Evolutionary conservation across 2,888 invertebrate genomes (phyloP).

Genomic region (Timema cristinae): DNA sequence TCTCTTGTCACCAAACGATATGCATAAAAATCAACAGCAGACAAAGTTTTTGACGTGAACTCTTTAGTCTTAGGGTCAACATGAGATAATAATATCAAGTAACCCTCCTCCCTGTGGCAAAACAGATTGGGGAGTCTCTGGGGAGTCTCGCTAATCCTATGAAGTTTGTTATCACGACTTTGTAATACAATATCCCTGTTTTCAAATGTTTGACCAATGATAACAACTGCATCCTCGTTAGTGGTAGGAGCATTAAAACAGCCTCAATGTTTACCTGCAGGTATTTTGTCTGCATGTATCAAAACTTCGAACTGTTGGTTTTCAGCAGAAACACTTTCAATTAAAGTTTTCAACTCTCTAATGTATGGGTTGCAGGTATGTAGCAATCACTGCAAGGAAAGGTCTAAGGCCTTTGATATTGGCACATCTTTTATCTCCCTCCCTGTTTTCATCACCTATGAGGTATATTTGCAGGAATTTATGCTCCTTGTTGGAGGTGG

Average conservation of each 20-base stretch:
- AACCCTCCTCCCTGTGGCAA: conserved; percentile 33
- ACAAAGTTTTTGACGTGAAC: conserved; percentile 18
- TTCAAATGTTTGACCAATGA: conserved; percentile 2
- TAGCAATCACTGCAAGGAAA: conserved; percentile 26
- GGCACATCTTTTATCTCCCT: conserved; percentile 17
- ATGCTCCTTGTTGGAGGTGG: conserved; percentile 18
- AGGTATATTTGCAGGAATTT: conserved; percentile 31
- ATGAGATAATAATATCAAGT: conserved; percentile 24
- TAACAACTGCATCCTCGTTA: conserved; percentile 24
- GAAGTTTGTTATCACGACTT: too few species aligned
- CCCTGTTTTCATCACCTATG: conserved; percentile 16
- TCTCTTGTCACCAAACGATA: conserved; percentile 32
- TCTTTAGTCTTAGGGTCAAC: conserved; percentile 23
- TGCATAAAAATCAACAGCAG: conserved; percentile 33
- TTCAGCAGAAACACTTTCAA: conserved; percentile 23
- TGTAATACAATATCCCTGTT: conserved; percentile 37
- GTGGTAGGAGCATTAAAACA: conserved; percentile 22
- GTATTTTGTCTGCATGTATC: neutral
- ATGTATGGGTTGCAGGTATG: conserved; percentile 12
- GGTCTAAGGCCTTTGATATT: neutral
- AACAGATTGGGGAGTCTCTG: too few species aligned
- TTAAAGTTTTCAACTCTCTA: neutral
- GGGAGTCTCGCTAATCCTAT: too few species aligned
- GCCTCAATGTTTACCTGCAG: neutral
- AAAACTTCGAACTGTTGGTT: neutral